A percentile compares a stretch with the other conserved stretches of the same genome.
Conservation (phyloP, 2,113 vertebrate species). For the Heptranchias perlo region DNA sequence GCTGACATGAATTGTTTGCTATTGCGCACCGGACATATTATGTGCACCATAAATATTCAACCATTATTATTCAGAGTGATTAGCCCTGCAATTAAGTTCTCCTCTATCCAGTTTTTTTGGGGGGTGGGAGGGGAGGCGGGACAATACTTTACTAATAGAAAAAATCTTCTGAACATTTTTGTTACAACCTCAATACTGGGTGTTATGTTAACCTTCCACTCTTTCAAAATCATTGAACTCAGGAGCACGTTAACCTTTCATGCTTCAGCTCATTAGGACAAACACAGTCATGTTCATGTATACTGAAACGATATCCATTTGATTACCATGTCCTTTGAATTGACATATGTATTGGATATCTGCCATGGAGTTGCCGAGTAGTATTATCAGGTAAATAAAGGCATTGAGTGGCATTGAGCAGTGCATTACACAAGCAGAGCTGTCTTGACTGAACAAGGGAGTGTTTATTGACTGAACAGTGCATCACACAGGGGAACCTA, state of each 20-base stretch:
- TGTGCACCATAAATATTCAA: not conserved
- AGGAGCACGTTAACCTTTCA: not conserved
- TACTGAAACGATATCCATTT: not conserved
- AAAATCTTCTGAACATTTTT: not conserved
- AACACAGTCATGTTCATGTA: not conserved
- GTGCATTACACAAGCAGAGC: not conserved
- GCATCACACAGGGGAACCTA: not conserved
- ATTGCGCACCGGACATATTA: not conserved
- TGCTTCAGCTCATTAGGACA: conserved; percentile 8
- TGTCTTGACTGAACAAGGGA: not conserved
- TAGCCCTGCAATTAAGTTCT: not conserved
- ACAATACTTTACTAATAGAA: not conserved
- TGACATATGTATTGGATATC: not conserved
- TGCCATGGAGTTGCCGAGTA: not conserved
- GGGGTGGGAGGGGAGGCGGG: not conserved
- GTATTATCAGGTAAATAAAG: not conserved
- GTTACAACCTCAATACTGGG: not conserved
- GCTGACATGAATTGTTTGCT: not conserved
- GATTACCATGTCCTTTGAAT: not conserved
- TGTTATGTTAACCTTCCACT: not conserved
- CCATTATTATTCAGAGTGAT: not conserved
- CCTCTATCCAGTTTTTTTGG: not conserved
- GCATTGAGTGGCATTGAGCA: not conserved
- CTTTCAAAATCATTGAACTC: not conserved
- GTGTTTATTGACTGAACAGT: not conserved